These are phyloP conservation scores for Cygnus buccinator DNA, from an alignment of 2,113 vertebrate species.

Conservation along the genomic window DNA sequence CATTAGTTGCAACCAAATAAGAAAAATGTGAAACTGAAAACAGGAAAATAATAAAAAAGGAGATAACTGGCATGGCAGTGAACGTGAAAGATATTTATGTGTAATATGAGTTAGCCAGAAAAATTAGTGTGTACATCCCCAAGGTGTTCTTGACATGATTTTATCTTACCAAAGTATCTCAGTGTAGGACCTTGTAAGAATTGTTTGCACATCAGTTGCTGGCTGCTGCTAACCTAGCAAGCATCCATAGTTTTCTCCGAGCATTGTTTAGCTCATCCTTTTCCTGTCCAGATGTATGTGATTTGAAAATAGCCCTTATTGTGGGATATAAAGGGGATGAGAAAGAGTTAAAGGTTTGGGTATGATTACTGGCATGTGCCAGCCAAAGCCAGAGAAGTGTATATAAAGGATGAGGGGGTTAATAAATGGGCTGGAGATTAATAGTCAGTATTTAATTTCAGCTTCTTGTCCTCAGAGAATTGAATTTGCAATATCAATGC, in stretches of 20 bases:
- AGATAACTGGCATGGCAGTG: not conserved
- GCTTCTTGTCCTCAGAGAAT: not conserved
- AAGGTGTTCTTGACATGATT: not conserved
- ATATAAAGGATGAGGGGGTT: slow-evolving; percentile 48
- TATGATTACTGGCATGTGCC: not conserved
- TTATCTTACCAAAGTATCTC: not conserved
- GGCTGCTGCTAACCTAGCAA: not conserved
- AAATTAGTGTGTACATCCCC: not conserved
- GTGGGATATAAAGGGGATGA: not conserved
- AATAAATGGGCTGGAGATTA: slow-evolving; percentile 63
- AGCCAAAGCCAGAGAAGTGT: not conserved
- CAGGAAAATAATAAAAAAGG: not conserved
- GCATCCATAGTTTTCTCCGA: not conserved
- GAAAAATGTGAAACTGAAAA: not conserved
- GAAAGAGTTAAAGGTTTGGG: not conserved
- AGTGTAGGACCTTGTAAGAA: not conserved
- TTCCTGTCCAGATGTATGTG: not conserved
- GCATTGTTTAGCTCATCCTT: not conserved
- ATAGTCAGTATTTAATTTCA: slow-evolving; percentile 60
- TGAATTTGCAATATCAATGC: not conserved
- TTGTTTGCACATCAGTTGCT: not conserved
- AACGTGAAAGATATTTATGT: not conserved
- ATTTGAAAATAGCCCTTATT: not conserved
- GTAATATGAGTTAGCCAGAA: not conserved
- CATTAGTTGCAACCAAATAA: not conserved